Evolutionary conservation across 1,140 invertebrate species (phyloP).

Genomic region (Calycopis cecrops): DNA sequence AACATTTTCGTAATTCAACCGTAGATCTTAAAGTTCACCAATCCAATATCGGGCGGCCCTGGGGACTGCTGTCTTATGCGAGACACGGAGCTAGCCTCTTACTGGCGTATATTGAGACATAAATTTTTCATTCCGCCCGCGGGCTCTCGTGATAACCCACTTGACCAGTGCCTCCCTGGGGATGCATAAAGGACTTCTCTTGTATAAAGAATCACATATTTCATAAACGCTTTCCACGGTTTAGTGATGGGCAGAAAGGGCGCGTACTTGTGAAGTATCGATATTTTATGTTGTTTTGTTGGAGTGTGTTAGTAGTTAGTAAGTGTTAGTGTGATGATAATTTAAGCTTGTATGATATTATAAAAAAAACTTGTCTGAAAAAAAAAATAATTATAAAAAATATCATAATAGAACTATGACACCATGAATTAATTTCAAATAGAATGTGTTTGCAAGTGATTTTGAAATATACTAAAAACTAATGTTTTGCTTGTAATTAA

Average conservation of each 20-base stretch:
- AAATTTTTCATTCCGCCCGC: constrained; percentile 14
- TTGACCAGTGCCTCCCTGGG: constrained; percentile 50
- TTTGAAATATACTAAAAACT: too few relatives aligned
- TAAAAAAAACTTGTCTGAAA: too few relatives aligned
- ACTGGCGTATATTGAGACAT: constrained; percentile 8
- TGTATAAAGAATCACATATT: constrained; percentile 73
- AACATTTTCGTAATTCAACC: too few relatives aligned
- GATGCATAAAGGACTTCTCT: constrained; percentile 71
- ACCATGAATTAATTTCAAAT: too few relatives aligned
- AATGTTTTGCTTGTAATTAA: too few relatives aligned
- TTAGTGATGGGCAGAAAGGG: constrained; percentile 37
- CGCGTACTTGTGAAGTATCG: constrained; percentile 22
- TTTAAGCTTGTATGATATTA: too few relatives aligned
- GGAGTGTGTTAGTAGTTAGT: too few relatives aligned
- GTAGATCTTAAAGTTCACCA: neutral
- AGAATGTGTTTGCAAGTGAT: too few relatives aligned
- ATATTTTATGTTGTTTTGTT: too few relatives aligned
- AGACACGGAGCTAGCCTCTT: constrained; percentile 39
- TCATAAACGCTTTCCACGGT: constrained; percentile 52
- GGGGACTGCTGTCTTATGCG: constrained; percentile 41
- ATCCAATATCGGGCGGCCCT: constrained; percentile 34
- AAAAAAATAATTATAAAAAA: constrained; percentile 10
- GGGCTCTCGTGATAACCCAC: constrained; percentile 38
- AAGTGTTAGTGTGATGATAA: too few relatives aligned
- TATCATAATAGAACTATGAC: neutral